Evolutionary conservation across 1,140 invertebrate species (phyloP).

Genomic region (Nasonia giraulti): DNA sequence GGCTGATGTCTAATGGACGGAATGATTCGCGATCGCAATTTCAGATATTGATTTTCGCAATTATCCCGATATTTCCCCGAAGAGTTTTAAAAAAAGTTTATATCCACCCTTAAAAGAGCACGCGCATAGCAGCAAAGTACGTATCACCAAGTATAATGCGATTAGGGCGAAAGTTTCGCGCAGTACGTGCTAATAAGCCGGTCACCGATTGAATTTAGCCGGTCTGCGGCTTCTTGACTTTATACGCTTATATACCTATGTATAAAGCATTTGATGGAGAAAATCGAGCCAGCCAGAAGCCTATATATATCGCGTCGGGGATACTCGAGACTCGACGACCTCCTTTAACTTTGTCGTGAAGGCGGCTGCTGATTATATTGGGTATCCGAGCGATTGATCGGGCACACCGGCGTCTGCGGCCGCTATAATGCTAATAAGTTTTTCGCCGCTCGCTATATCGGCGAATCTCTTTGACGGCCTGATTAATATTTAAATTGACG

Average conservation of each 20-base stretch:
- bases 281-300: slow-evolving; percentile 1
- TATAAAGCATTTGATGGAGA: not conserved
- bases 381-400: slow-evolving; percentile 21
- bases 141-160: slow-evolving; percentile 61
- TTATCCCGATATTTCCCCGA: not conserved
- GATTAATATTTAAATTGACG: no score
- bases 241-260: not conserved
- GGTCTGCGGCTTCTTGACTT: not conserved
- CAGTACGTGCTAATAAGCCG: slow-evolving; percentile 60
- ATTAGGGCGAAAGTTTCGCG: slow-evolving; percentile 63
- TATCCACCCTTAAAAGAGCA: not conserved
- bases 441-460: slow-evolving; percentile 17
- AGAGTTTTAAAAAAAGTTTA: not conserved
- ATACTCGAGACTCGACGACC: slow-evolving; percentile 12
- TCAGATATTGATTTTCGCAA: not conserved
- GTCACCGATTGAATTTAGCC: slow-evolving; percentile 63
- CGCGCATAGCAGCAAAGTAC: not conserved
- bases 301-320: not conserved
- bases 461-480: no score
- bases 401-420: not conserved
- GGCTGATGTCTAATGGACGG: not conserved
- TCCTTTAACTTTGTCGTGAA: slow-evolving; percentile 34
- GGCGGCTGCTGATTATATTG: slow-evolving; percentile 16
- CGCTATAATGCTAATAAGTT: slow-evolving; percentile 39
- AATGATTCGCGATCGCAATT: not conserved